phyloP scores from a whole-genome alignment of 2,888 invertebrate genomes.

The Melolontha melolontha region DNA sequence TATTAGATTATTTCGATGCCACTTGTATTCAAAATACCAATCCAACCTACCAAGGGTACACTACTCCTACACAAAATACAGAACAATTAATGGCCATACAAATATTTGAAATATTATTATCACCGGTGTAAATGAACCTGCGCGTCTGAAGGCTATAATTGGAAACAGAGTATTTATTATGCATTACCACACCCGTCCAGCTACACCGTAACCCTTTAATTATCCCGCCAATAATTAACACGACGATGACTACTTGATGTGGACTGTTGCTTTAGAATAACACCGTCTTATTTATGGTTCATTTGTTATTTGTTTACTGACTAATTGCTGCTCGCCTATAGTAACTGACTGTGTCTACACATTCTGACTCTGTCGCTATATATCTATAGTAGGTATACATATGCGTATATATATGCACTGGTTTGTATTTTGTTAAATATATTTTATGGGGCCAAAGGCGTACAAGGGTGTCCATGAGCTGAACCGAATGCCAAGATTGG shows the following conservation, averaged over 20 bases:
- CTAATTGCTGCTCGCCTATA: constrained; percentile 60
- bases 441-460: constrained; percentile 54
- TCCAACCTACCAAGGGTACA: constrained; percentile 23
- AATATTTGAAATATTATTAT: constrained; percentile 65
- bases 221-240: constrained; percentile 55
- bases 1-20: not conserved
- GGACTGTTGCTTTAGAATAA: constrained; percentile 53
- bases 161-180: constrained; percentile 64
- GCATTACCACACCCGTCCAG: constrained; percentile 58
- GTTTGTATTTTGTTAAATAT: constrained; percentile 51
- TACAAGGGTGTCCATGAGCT: constrained; percentile 31
- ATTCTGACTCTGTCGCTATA: constrained; percentile 41
- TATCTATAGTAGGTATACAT: constrained; percentile 12
- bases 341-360: constrained; percentile 51
- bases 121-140: constrained; percentile 62
- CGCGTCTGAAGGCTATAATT: constrained; percentile 62
- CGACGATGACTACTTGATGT: constrained; percentile 50
- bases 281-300: constrained; percentile 61
- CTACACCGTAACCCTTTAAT: constrained; percentile 53
- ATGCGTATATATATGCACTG: constrained; percentile 31
- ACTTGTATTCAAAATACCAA: constrained; percentile 22
- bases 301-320: constrained; percentile 64
- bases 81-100: constrained; percentile 61
- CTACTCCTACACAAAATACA: constrained; percentile 39
- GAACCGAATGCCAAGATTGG: constrained; percentile 12